Base-by-base conservation (phyloP, 2,888 invertebrate species). In the Ophion ellenae region DNA sequence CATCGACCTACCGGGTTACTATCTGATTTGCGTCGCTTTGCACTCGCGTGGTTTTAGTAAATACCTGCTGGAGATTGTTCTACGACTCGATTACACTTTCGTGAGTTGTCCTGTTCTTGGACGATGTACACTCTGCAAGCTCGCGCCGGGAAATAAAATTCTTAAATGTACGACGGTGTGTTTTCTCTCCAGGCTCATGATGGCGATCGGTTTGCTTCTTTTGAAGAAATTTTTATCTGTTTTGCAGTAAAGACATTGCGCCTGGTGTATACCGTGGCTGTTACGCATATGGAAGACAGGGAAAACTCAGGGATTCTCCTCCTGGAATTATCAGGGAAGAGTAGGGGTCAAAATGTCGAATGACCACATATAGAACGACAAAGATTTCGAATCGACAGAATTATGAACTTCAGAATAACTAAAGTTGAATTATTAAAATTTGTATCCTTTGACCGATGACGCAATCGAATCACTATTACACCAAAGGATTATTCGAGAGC, bases 21-120 rank as follows among this genome's bases (percentile, higher is more conserved):
- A n/a, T 14, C 6, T 36, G n/a, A 61, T 59, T 53, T 61, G 59
- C 64, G 24, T 61, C 67, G 6, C 73, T 70, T 47, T 24, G n/a
- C 63, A 7, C 59, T 45, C 76, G 28, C 66, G 45, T 73, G 76
- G 83, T 73, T 85, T 77, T 77, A 80, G 53, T 20, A 28, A 24
- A 67, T n/a, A 53, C 53, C 24, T 59, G 24, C 2, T 40, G 66
- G 17, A 3, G 2, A 57, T 1, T 14, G 36, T 3, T 36, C 1
- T 36, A 24, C 69, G 36, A 28, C 61, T 67, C 32, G 40, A 78
- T 77, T 57, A 77, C 45, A 61, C 20, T 75, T 17, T 28, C 47
- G 53, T 70, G 2, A 17, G 53, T 14, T 53, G 11, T 53, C 14
- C 14, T 14, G 53, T 14, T 17, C 53, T 53, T 17, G 14, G 5